These are phyloP conservation scores for Tenrec ecaudatus DNA, from an alignment of 2,113 vertebrate species.

Conservation along the genomic window DNA sequence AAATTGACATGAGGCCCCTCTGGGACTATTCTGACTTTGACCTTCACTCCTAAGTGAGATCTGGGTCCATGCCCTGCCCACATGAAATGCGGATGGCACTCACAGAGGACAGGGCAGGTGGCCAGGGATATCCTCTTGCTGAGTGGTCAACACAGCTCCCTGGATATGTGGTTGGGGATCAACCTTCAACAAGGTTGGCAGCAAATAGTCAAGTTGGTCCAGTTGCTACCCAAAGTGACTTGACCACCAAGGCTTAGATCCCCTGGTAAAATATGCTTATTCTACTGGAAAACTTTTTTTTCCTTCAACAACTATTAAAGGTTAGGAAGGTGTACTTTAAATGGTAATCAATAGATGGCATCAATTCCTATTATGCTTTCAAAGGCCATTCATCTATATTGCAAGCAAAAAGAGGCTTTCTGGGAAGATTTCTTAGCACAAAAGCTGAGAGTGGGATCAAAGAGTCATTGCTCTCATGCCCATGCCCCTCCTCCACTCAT, in stretches of 20 bases:
- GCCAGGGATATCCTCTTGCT: constrained; percentile 54
- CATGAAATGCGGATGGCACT: constrained; percentile 34
- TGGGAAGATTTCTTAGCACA: constrained; percentile 67
- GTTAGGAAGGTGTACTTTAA: constrained; percentile 79
- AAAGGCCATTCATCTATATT: constrained; percentile 75
- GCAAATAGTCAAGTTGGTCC: neutral
- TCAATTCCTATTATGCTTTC: constrained; percentile 80
- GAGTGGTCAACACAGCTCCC: constrained; percentile 12
- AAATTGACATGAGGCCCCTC: constrained; percentile 32
- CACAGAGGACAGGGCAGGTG: constrained; percentile 41
- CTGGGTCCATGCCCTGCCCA: neutral
- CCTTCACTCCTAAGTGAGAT: neutral
- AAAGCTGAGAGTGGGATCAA: constrained; percentile 24
- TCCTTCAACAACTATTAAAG: constrained; percentile 73
- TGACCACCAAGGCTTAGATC: neutral
- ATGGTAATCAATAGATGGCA: constrained; percentile 80
- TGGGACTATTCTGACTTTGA: constrained; percentile 51
- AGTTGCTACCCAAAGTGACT: constrained; percentile 33
- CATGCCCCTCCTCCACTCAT: neutral
- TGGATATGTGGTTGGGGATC: constrained; percentile 49
- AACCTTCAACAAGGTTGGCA: constrained; percentile 40
- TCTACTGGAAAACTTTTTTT: constrained; percentile 71
- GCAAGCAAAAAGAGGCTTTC: constrained; percentile 43
- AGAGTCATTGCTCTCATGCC: neutral
- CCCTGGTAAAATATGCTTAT: constrained; percentile 43